Evolutionary conservation across 2,113 vertebrate species (phyloP), one percentile per base, ranked within the genome.

Genomic region (Amphiprion ocellaris): DNA sequence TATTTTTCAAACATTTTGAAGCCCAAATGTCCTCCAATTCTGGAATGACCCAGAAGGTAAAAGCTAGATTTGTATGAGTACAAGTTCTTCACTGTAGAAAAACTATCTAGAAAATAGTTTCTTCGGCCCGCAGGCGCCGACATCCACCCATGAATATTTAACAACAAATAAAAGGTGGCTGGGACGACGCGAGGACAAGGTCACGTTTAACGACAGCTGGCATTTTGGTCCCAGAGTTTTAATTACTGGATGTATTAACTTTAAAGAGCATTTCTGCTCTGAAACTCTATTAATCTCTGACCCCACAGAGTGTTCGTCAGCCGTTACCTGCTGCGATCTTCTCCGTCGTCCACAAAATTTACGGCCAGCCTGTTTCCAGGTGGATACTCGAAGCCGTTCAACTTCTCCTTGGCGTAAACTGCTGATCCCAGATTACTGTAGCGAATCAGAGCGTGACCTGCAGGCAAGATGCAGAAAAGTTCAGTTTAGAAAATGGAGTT

Each of bases 371-470:
- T 92, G 91, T 98, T 99, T 58, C 98, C 98, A 54, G 97, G 97
- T n/a, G 98, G 98, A 85, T 97, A 99, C 74, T 99, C 98, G 92
- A 99, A 99, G 1, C 98, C 97, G 0, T 98, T 95, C 10, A 99
- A 92, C 74, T 99, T 99, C 76, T 97, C 96, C 76, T 96, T 98
- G 85, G 98, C 98, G 69, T 99, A 99, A 77, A 99, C 94, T 0
- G 98, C 96, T n/a, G 98, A 98, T 0, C 97, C 97, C 65, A 96
- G 93, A 70, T 96, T 98, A 80, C 93, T 97, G 92, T 99, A 99
- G 53, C 97, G 97, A 88, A 99, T 96, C 92, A 99, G 77, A 59
- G 95, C 96, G 0, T 97, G 96, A 54, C 96, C 98, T 98, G 92
- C 10, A 73, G 37, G 19, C 16, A 58, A 4, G 50, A 39, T 23